Evolutionary conservation across 2,888 invertebrate species (phyloP).

Genomic region (Archaeoteleia sp.): DNA sequence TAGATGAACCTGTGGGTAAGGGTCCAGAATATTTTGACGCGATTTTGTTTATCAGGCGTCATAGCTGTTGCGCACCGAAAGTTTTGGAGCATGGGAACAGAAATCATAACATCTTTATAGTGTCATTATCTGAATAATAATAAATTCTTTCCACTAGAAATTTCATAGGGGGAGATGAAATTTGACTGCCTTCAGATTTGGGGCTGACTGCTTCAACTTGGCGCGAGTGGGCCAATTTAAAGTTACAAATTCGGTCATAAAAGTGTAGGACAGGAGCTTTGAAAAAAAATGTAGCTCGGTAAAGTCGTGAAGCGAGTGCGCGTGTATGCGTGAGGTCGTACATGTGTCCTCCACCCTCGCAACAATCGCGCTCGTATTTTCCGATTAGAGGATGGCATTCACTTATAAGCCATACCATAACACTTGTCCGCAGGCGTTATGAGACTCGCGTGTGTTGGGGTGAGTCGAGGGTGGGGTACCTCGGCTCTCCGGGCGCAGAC

Average conservation of each 20-base stretch:
- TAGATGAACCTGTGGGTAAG: too few relatives aligned
- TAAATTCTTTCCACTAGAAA: conserved; percentile 42
- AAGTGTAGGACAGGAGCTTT: conserved; percentile 59
- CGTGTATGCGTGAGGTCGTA: too few relatives aligned
- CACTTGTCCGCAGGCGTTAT: conserved; percentile 74
- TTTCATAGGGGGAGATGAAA: conserved; percentile 44
- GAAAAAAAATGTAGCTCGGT: conserved; percentile 52
- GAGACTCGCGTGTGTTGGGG: conserved; percentile 58
- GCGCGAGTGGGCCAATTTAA: conserved; percentile 68
- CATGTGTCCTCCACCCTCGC: conserved; percentile 60
- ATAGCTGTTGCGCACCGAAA: too few relatives aligned
- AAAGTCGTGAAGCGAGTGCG: conserved; percentile 29
- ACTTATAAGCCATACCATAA: conserved; percentile 75
- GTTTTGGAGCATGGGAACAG: too few relatives aligned
- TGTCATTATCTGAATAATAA: conserved; percentile 36
- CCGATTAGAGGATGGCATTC: conserved; percentile 75
- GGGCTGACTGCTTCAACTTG: conserved; percentile 44
- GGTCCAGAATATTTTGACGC: too few relatives aligned
- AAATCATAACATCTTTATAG: conserved; percentile 46
- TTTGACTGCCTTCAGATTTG: conserved; percentile 44
- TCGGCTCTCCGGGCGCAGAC: conserved; percentile 40
- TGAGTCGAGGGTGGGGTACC: conserved; percentile 49
- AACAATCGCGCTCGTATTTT: conserved; percentile 74
- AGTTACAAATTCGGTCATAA: conserved; percentile 73
- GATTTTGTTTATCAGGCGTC: too few relatives aligned